Base-by-base conservation (phyloP, 2,888 invertebrate genomes). In the Lasioglossum morio region DNA sequence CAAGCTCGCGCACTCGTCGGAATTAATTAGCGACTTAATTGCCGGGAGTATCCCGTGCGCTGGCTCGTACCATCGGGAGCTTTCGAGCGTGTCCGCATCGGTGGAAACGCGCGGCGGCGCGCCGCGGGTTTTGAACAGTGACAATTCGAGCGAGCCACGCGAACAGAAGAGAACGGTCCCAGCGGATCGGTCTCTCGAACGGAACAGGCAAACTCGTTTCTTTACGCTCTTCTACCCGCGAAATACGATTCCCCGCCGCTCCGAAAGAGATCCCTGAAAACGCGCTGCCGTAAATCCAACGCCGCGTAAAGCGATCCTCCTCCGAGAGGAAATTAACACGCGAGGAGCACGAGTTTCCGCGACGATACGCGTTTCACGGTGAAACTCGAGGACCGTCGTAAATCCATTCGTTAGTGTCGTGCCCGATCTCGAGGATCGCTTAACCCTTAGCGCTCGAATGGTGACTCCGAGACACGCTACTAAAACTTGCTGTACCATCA, bases 201-300 rank as follows among this genome's bases (percentile, higher is more conserved):
- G 40, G 74, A 78, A 81, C 86, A n/a, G 57, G 8, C 72, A 40
- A 53, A 76, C 86, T 63, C 66, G 86, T 86, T 86, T 73, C 78
- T 86, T 86, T 81, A 78, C 86, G 86, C 81, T 86, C 75, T 75
- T 86, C 81, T 81, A 86, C 69, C 34, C 74, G 77, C 70, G 86
- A 81, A 86, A 86, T 82, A 76, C 75, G 86, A 86, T 77, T 86
- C 87, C 37, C 14, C 5, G 14, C 2, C 40, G 14, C 19, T 53
- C 30, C n/a, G 30, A 43, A 40, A 34, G 63, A 43, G 72, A 53
- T 2, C 48, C 34, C 30, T n/a, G 34, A 46, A 48, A 30, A 40
- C 40, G 72, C 23, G 70, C 40, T 34, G 23, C 34, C 53, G 48
- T 53, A 23, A 48, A 73, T 73, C 73, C n/a, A 53, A 73, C 48